Evolutionary conservation across 2,888 invertebrate species (phyloP), one percentile per base, ranked within the genome.

Genomic region (Ormyrus pomaceus): DNA sequence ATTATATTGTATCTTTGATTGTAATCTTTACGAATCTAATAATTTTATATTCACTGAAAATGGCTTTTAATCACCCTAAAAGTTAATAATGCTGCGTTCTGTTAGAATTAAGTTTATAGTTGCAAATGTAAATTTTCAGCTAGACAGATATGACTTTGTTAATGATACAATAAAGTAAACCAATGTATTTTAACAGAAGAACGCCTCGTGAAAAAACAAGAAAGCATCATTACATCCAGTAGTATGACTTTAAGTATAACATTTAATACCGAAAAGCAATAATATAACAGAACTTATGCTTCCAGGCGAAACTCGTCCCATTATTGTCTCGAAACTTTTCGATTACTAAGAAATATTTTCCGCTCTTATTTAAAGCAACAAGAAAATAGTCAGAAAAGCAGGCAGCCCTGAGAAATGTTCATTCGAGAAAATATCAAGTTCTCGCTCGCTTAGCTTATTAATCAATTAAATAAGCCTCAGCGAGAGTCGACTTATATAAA

Each of bases 381-480:
- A 34, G 34, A 34, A 34, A 34, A 4, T 34, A 34, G 34, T 4
- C 34, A 34, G 34, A 34, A 4, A 3, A 34, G 34, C 34, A 34
- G 4, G 34, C 34, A 34, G 34, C 34, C 34, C 34, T 4, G 34
- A 34, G 34, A 34, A 34, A 34, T 4, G 34, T 5, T 56, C 19
- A 5, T 61, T 45, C 48, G 13, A 50, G 58, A 61, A 68, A 76
- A 61, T 76, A 68, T 48, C 53, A 61, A 68, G 7, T 53, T n/a
- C 56, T 8, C 50, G 13, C 50, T 2, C 61, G 11, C 19, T 10
- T 50, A 8, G 70, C n/a, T 55, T 66, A 71, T 77, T 46, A 66
- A 66, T 77, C 71, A 71, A 71, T 77, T 77, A 65, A 77, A 66
- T 71, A 71, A 64, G 65, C 58, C 51, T 65, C 51, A 59, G 53